phyloP scores from a whole-genome alignment of 2,888 invertebrate genomes.

The Limnephilus auricula region DNA sequence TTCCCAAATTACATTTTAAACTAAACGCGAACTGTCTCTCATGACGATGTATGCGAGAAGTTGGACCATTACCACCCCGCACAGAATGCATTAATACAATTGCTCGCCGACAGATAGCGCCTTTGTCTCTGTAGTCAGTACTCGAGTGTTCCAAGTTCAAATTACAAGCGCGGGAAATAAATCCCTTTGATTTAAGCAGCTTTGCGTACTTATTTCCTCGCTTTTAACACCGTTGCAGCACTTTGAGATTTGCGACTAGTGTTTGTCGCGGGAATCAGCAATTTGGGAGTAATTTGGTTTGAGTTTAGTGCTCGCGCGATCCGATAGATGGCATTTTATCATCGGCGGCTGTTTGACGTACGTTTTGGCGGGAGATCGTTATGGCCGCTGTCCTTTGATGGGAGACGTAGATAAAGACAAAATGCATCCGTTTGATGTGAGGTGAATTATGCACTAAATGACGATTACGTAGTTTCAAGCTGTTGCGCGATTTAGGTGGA shows the following conservation, averaged over 20 bases:
- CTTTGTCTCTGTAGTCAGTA: constrained; percentile 21
- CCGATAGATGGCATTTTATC: constrained; percentile 54
- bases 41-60: constrained; percentile 60
- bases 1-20: constrained; percentile 60
- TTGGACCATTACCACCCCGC: constrained; percentile 63
- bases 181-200: constrained; percentile 55
- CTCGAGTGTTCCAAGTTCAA: constrained; percentile 21
- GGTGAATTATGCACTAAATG: neutral
- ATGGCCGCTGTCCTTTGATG: constrained; percentile 11
- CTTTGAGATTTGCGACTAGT: constrained; percentile 38
- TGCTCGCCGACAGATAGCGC: constrained; percentile 50
- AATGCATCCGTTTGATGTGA: constrained; percentile 31
- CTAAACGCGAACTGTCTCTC: constrained; percentile 44
- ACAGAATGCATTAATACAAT: constrained; percentile 53
- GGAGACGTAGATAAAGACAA: constrained; percentile 2
- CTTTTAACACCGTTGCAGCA: constrained; percentile 32
- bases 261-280: constrained; percentile 37
- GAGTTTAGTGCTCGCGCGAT: constrained; percentile 22
- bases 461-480: neutral
- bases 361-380: constrained; percentile 40
- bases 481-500: neutral
- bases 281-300: constrained; percentile 35
- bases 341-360: constrained; percentile 32
- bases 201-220: constrained; percentile 43
- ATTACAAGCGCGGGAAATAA: constrained; percentile 39